phyloP scores from a whole-genome alignment of 1,140 invertebrate species.

The Hylaeus anthracinus region DNA sequence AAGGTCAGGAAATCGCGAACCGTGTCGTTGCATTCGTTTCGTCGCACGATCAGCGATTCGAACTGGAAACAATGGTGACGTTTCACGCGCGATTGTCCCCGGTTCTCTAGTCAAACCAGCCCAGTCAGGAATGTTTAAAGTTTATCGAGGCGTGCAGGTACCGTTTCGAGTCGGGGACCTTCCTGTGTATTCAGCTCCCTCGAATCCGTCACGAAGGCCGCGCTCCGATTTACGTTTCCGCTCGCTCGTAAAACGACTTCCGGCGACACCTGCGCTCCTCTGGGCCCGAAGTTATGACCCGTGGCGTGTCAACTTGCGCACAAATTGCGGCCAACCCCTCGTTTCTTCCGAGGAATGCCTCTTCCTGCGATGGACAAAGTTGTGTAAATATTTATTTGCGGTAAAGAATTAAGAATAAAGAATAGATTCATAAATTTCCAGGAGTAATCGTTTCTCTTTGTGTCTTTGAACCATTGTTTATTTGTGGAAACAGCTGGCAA shows the following conservation, averaged over 20 bases:
- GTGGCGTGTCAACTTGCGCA: conserved; percentile 52
- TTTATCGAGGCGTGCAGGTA: conserved; percentile 36
- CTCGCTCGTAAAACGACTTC: conserved; percentile 62
- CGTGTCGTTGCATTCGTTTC: too few species aligned
- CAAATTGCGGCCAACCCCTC: conserved; percentile 43
- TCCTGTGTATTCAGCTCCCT: conserved; percentile 39
- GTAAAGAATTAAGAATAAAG: too few species aligned
- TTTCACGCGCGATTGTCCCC: too few species aligned
- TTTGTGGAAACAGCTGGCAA: too few species aligned
- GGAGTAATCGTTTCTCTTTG: too few species aligned
- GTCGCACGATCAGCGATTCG: not conserved
- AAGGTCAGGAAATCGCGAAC: too few species aligned
- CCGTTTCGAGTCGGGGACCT: conserved; percentile 16
- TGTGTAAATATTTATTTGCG: too few species aligned
- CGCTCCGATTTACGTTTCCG: conserved; percentile 68
- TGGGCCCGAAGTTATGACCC: conserved; percentile 57
- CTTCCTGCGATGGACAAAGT: too few species aligned
- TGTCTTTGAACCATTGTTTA: too few species aligned
- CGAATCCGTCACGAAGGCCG: conserved; percentile 51
- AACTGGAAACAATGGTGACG: not conserved
- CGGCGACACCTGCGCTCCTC: conserved; percentile 57
- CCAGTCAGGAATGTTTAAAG: not conserved
- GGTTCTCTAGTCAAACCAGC: not conserved
- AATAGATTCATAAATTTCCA: too few species aligned
- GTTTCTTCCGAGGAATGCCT: too few species aligned